These are phyloP conservation scores for Schlechtendalia chinensis DNA, from an alignment of 1,140 invertebrate species.

Conservation along the genomic window DNA sequence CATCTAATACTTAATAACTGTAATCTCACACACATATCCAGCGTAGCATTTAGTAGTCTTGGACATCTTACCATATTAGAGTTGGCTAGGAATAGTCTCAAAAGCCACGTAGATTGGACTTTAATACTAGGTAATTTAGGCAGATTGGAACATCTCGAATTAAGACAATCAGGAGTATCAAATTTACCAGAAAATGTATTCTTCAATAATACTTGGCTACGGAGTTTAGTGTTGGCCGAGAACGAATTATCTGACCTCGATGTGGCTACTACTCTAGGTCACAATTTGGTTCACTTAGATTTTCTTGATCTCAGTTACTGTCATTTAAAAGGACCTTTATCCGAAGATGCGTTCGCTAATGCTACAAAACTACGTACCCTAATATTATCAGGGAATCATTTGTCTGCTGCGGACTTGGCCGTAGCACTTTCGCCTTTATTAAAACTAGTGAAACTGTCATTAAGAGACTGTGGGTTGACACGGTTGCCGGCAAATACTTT, in stretches of 20 bases:
- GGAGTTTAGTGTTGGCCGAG: conserved; percentile 65
- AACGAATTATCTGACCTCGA: conserved; percentile 67
- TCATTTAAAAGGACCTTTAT: conserved; percentile 65
- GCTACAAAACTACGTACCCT: conserved; percentile 66
- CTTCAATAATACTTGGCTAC: conserved; percentile 65
- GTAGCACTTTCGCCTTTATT: conserved; percentile 66
- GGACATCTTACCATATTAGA: conserved; percentile 66
- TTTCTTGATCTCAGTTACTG: conserved; percentile 70
- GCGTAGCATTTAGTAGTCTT: conserved; percentile 61
- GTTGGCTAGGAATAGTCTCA: conserved; percentile 63
- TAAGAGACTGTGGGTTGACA: conserved; percentile 66
- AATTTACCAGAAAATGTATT: conserved; percentile 67
- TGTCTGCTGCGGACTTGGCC: conserved; percentile 67
- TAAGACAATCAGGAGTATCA: conserved; percentile 63
- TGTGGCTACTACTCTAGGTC: conserved; percentile 65
- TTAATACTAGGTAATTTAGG: conserved; percentile 62
- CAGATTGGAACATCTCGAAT: conserved; percentile 65
- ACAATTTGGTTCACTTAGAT: conserved; percentile 66
- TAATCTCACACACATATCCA: conserved; percentile 62
- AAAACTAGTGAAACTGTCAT: conserved; percentile 65
- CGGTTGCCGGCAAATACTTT: conserved; percentile 66
- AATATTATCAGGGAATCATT: conserved; percentile 67
- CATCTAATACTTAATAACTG: conserved; percentile 67
- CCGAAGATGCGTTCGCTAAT: conserved; percentile 69
- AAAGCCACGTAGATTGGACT: conserved; percentile 62